A percentile compares a stretch with the other conserved stretches of the same genome.
Conservation (phyloP, 2,888 invertebrate species). For the Epirrhoe alternata region DNA sequence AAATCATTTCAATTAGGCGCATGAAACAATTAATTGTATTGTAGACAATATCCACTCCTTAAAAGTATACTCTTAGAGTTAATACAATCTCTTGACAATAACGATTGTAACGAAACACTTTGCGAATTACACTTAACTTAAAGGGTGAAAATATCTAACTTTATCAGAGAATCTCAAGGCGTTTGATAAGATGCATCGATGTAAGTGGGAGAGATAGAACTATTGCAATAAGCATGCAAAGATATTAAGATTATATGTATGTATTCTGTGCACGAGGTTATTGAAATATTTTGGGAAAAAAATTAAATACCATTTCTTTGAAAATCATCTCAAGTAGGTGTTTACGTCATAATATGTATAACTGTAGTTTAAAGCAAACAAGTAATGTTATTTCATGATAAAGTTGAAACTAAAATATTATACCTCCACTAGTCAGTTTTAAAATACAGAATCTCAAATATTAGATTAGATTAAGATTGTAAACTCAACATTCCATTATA, state of each 20-base stretch:
- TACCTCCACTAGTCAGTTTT: slow-evolving; percentile 58
- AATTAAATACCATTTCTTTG: neutral
- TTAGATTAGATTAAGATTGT: slow-evolving; percentile 33
- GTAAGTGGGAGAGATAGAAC: no score
- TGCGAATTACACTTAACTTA: neutral
- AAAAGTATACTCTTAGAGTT: no score
- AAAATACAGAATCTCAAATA: slow-evolving; percentile 48
- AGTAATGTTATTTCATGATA: neutral
- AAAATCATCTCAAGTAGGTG: neutral
- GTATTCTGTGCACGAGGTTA: no score
- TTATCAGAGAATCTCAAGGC: neutral
- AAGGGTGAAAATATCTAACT: neutral
- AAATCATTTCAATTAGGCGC: neutral
- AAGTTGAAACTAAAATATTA: neutral
- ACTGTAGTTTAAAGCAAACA: neutral
- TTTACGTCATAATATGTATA: neutral
- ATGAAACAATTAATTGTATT: neutral
- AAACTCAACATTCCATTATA: slow-evolving; percentile 47
- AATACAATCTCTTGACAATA: neutral
- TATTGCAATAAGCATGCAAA: no score
- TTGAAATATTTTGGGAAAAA: no score
- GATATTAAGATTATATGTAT: no score
- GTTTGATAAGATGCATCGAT: no score
- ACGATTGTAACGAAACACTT: slow-evolving; percentile 1
- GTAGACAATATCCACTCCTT: neutral